These are phyloP conservation scores for Amblyraja radiata DNA, from an alignment of 2,797 vertebrate species.

Conservation along the genomic window DNA sequence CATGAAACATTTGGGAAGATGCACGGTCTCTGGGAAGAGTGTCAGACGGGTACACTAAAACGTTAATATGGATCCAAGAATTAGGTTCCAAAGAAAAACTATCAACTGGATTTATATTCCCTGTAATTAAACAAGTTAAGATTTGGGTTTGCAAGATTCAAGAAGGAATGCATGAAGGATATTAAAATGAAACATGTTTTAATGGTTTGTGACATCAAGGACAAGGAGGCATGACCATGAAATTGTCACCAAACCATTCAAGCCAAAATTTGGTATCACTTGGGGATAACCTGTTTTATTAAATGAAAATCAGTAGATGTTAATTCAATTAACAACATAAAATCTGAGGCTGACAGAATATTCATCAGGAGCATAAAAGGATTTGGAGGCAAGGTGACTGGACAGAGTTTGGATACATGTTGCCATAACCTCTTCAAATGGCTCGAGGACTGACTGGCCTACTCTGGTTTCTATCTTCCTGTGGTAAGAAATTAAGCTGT, in stretches of 20 bases:
- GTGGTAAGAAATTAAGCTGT: too few relatives aligned
- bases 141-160: background rate
- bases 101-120: background rate
- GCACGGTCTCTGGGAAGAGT: background rate
- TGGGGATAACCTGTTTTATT: background rate
- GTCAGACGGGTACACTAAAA: background rate
- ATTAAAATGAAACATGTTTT: background rate
- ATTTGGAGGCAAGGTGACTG: background rate
- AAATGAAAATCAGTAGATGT: background rate
- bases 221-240: background rate
- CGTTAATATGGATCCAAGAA: background rate
- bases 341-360: background rate
- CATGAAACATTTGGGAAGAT: background rate
- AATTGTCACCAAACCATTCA: background rate
- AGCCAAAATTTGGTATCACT: background rate
- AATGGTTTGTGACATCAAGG: too few relatives aligned
- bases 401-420: background rate
- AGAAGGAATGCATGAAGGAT: background rate
- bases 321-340: background rate
- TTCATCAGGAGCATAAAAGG: background rate
- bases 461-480: background rate
- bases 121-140: background rate
- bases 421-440: background rate
- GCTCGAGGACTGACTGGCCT: background rate
- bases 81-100: background rate